These are phyloP conservation scores for Patiria miniata DNA, from an alignment of 35 echinoderm and acorn worm genomes.

Conservation along the genomic window DNA sequence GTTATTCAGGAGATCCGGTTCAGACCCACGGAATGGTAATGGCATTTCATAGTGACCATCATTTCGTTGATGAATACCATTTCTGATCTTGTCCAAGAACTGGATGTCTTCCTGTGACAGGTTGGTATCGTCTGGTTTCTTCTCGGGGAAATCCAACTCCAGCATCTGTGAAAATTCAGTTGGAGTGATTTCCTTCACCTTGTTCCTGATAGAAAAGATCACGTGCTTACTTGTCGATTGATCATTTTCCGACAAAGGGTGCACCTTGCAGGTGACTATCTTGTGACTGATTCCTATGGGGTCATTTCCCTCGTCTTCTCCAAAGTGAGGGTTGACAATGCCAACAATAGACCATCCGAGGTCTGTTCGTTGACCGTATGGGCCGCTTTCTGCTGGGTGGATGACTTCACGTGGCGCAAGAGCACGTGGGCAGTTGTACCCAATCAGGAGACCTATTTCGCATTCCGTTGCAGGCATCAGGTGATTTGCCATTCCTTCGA, in stretches of 20 bases:
- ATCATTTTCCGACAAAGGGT: not conserved
- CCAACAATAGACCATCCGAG: constrained; percentile 59
- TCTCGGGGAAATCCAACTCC: constrained; percentile 53
- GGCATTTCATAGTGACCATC: constrained; percentile 75
- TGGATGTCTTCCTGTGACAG: too few relatives aligned
- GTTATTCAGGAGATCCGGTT: constrained; percentile 59
- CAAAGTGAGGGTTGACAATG: not conserved
- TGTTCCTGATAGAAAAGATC: constrained; percentile 4
- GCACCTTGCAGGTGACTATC: constrained; percentile 2
- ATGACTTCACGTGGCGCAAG: constrained; percentile 56
- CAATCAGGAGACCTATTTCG: constrained; percentile 61
- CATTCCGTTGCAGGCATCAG: constrained; percentile 36
- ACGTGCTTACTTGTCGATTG: not conserved
- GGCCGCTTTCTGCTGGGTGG: constrained; percentile 12
- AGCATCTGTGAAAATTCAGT: constrained; percentile 15
- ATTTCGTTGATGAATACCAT: constrained; percentile 47
- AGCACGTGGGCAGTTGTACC: constrained; percentile 61
- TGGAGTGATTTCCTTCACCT: constrained; percentile 38
- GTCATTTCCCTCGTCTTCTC: constrained; percentile 10
- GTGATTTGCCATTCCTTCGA: too few relatives aligned
- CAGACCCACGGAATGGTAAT: constrained; percentile 56
- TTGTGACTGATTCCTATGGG: not conserved
- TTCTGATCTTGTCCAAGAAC: constrained; percentile 24
- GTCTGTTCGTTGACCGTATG: constrained; percentile 61
- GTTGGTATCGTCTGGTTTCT: too few relatives aligned